Evolutionary conservation across 1,140 invertebrate genomes (phyloP).

Genomic region (Listronotus oregonensis): DNA sequence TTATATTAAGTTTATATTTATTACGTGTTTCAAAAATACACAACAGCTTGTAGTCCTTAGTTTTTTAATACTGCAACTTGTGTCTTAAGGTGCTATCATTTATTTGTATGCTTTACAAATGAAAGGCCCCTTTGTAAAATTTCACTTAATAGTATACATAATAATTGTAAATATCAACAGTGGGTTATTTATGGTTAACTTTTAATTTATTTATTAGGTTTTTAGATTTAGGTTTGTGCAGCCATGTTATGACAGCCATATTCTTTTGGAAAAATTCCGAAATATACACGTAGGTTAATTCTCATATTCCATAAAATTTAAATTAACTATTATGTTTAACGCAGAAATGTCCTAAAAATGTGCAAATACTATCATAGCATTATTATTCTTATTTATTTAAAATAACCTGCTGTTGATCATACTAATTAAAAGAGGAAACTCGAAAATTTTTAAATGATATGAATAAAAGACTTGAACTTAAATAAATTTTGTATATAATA

Average conservation of each 20-base stretch:
- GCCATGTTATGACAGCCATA: slow-evolving; percentile 7
- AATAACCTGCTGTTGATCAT: slow-evolving; percentile 3
- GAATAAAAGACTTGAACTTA: slow-evolving; percentile 30
- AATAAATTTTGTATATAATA: slow-evolving; percentile 23
- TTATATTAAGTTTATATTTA: no score
- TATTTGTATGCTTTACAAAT: no score
- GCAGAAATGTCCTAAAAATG: no score
- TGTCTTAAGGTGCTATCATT: no score
- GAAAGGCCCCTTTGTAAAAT: no score
- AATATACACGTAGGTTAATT: no score
- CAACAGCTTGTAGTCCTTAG: no score
- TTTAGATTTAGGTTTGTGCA: slow-evolving; percentile 24
- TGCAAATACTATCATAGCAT: background rate
- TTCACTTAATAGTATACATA: no score
- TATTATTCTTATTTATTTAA: background rate
- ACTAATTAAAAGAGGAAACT: slow-evolving; percentile 1
- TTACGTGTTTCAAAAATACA: no score
- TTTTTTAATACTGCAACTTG: no score
- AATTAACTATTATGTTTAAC: no score
- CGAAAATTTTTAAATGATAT: slow-evolving; percentile 3
- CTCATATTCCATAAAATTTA: no score
- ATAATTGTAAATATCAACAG: slow-evolving; percentile 25
- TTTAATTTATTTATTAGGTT: slow-evolving; percentile 27
- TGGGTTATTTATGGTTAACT: slow-evolving; percentile 25
- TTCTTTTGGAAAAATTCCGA: slow-evolving; percentile 2